Percentiles rank a stretch among this genome's conserved stretches.
Evolutionary conservation across 2,797 vertebrate genomes (phyloP).

Genomic region (Microctenopoma steveboyesi): DNA sequence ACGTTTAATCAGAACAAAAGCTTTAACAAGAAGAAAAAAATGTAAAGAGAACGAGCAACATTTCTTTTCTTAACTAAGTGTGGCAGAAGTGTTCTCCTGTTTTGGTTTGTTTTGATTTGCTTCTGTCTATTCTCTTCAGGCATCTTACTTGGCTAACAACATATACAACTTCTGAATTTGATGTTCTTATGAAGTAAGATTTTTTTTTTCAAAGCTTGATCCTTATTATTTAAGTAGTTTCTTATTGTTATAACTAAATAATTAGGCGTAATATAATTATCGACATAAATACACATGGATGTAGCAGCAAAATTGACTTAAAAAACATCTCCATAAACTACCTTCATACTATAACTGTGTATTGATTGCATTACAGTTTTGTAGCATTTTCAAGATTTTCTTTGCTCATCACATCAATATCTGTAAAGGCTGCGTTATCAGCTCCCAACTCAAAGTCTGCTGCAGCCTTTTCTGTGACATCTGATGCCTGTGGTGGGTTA

Average conservation of each 20-base stretch:
- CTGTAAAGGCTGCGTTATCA: constrained; percentile 64
- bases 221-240: not conserved
- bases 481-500: constrained; percentile 54
- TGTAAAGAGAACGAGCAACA: too few relatives aligned
- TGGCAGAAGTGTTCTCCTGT: not conserved
- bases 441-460: constrained; percentile 49
- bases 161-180: constrained; percentile 2
- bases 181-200: not conserved
- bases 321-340: not conserved
- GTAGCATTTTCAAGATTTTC: constrained; percentile 62
- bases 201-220: not conserved
- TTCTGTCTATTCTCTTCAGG: not conserved
- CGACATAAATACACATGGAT: not conserved
- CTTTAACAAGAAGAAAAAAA: not conserved
- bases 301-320: constrained; percentile 8
- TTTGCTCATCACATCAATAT: constrained; percentile 52
- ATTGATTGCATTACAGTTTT: constrained; percentile 65
- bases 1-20: not conserved
- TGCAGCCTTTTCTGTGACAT: constrained; percentile 56
- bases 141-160: not conserved
- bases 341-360: not conserved
- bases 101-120: not conserved
- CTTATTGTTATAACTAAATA: not conserved
- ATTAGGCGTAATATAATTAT: not conserved
- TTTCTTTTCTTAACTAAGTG: too few relatives aligned